Conservation (phyloP, 2,888 invertebrate species). For the Calameuta filiformis region DNA sequence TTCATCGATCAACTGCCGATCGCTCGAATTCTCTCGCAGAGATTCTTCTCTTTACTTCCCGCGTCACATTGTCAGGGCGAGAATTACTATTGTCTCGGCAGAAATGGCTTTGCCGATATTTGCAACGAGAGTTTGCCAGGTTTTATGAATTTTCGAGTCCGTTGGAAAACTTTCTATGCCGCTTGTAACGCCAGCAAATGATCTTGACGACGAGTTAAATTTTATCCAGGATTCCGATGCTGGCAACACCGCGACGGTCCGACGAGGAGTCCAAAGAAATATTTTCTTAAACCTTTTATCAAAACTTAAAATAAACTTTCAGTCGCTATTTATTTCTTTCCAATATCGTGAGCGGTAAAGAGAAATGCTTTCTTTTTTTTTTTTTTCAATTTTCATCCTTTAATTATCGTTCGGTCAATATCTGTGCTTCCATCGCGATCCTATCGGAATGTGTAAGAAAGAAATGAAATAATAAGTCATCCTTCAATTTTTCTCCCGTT, state of each 20-base stretch:
- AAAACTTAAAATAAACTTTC: background rate
- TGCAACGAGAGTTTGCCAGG: background rate
- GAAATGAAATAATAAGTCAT: background rate
- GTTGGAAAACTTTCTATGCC: background rate
- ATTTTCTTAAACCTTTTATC: too few relatives aligned
- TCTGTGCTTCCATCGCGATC: background rate
- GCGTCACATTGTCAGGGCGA: background rate
- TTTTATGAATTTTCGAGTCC: background rate
- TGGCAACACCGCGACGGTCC: background rate
- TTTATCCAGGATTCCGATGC: background rate
- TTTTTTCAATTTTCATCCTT: background rate
- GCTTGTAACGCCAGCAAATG: background rate
- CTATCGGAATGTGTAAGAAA: background rate
- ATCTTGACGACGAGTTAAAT: background rate
- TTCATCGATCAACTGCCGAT: background rate
- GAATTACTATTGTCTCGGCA: background rate
- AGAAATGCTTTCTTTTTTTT: too few relatives aligned
- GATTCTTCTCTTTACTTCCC: background rate
- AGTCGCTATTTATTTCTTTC: background rate
- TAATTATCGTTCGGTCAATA: background rate
- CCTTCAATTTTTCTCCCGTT: conserved; percentile 1
- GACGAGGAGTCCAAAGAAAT: background rate
- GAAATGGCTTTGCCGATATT: background rate
- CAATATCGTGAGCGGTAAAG: background rate
- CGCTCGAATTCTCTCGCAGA: background rate